Conservation (phyloP, 2,888 invertebrate genomes). For the Thera obeliscata region DNA sequence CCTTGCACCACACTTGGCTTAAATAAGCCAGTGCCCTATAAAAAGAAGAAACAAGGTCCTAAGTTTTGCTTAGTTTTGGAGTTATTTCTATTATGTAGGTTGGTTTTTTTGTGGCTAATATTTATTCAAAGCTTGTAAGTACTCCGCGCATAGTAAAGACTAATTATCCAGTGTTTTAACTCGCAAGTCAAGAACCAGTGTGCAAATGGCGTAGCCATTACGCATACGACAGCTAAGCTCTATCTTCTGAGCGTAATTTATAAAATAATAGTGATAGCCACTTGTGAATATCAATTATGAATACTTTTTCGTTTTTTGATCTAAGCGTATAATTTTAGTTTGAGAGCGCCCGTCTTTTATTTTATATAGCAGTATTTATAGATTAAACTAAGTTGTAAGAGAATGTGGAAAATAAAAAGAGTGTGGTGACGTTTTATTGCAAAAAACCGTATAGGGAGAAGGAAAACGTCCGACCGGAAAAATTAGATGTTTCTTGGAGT, state of each 20-base stretch:
- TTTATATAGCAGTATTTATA: conserved; percentile 10
- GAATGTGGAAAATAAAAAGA: not conserved
- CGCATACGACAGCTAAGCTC: conserved; percentile 42
- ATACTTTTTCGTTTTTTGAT: conserved; percentile 45
- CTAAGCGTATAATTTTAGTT: conserved; percentile 43
- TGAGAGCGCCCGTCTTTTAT: conserved; percentile 28
- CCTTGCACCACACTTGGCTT: too few relatives aligned
- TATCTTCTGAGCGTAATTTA: conserved; percentile 44
- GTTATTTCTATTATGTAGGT: too few relatives aligned
- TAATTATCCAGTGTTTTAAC: conserved; percentile 28
- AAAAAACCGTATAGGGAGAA: not conserved
- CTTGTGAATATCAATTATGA: conserved; percentile 48
- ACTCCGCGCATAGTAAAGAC: conserved; percentile 18
- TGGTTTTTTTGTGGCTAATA: too few relatives aligned
- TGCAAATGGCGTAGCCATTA: conserved; percentile 40
- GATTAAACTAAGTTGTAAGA: not conserved
- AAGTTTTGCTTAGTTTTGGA: too few relatives aligned
- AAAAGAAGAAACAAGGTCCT: too few relatives aligned
- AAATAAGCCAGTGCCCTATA: too few relatives aligned
- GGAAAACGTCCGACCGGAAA: too few relatives aligned
- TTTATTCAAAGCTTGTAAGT: not conserved
- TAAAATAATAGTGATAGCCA: conserved; percentile 45
- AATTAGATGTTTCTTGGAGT: too few relatives aligned
- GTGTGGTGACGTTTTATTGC: not conserved
- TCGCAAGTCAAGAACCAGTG: conserved; percentile 19